Evolutionary conservation across 1,140 invertebrate species (phyloP), one percentile per base, ranked within the genome.

Genomic region (Onthophagus taurus): DNA sequence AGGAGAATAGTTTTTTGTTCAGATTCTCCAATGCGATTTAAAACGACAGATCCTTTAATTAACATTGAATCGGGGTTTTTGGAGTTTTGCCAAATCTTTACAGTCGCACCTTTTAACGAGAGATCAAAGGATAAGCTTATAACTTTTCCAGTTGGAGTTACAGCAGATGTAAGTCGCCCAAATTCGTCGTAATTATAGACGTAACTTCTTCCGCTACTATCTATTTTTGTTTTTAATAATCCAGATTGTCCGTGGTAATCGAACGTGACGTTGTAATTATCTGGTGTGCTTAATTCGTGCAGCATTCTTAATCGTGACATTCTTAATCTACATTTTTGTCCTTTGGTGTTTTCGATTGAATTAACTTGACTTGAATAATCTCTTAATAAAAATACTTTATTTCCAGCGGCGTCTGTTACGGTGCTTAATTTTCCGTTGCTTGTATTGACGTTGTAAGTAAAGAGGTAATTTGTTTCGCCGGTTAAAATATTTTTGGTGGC

Each of bases 121-220:
- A 93, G 65, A 64, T 93, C 89, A 57, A 93, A 93, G 1, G 80
- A 80, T 0, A 95, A 63, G 33, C 78, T 81, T 24, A 91, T 85
- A 1, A 91, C 80, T 68, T 88, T 81, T 1, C 90, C 93, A 16
- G 90, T 96, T 0, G 93, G 92, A 4, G 89, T 92, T 0, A 95
- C 85, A 2, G 89, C 86, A 3, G 82, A 83, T 3, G 84, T 88
- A 0, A 97, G 67, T 50, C 93, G 76, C 9, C 93, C 93, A 64
- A 94, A 95, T 58, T 89, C 85, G 59, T 97, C 91, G 58, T 96
- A 98, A 58, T 89, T 85, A 63, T 97, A 98, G 1, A 94, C 85
- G 58, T 89, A 93, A 39, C 87, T 89, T 42, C 89, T 73, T 2
- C 92, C 93, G 3, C 88, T 87, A 20, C 87, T 89, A 58, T 94